Conservation (phyloP, 2,113 vertebrate genomes). For the Chloropsis cyanopogon region DNA sequence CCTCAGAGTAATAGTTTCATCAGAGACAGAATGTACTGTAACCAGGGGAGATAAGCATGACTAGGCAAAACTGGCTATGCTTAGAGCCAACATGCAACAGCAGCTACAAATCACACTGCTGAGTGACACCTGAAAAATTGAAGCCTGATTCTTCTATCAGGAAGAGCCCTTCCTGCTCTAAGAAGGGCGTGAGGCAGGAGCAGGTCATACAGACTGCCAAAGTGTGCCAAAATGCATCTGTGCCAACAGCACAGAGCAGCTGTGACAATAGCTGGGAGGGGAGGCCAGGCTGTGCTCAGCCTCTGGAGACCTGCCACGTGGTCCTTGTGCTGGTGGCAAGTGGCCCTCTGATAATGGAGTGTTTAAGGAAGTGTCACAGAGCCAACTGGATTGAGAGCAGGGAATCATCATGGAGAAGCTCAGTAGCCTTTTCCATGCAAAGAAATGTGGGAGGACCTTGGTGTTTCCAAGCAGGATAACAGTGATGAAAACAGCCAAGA, state of each 20-base stretch:
- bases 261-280: neutral
- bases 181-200: neutral
- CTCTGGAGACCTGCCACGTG: rapidly evolving
- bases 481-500: neutral
- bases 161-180: neutral
- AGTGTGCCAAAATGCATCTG: neutral
- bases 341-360: neutral
- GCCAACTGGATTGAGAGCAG: neutral
- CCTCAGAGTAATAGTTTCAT: conserved; percentile 13
- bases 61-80: neutral
- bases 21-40: conserved; percentile 17
- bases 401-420: neutral
- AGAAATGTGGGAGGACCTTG: neutral
- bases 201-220: neutral
- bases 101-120: neutral
- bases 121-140: neutral
- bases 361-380: neutral
- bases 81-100: neutral
- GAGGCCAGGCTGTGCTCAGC: neutral
- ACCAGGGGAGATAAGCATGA: conserved; percentile 24
- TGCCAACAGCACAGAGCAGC: neutral
- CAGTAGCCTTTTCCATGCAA: neutral
- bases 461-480: neutral
- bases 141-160: neutral
- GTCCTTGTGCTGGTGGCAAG: neutral